Base-by-base conservation (phyloP, 2,113 vertebrate species). In the Alectura lathami region DNA sequence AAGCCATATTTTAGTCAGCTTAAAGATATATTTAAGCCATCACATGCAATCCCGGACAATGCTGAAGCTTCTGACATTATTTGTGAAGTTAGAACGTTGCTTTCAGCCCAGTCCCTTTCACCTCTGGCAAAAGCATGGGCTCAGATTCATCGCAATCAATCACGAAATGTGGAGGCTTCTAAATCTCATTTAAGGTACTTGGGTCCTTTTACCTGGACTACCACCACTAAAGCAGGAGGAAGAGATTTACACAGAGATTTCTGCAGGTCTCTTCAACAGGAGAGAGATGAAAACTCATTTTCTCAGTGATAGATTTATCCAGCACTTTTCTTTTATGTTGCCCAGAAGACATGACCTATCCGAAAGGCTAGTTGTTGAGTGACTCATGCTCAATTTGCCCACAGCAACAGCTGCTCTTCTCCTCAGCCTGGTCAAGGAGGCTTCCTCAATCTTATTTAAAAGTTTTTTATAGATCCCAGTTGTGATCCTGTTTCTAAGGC, bases 291-390 rank as follows among this genome's bases (percentile, higher is more conserved):
- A 88, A 88, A 27, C 70, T 78, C 78, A 63, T 87, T 82, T 94
- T 89, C 82, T 54, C 74, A 50, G 74, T 30, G 77, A 82, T 32
- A 82, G 90, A 83, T 93, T 92, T 88, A 86, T 83, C 45, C 42
- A 53, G 50, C 16, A 20, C 73, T 86, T 91, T 13, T 12, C 4
- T 23, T 91, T 81, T 45, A 62, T 11, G 47, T 2, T 77, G 68
- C 54, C 64, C 64, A 67, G 73, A 83, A 57, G 89, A 77, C 32
- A 50, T 0, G 2, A 45, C 36, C 60, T 50, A 17, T 66, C 76
- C 21, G 56, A 87, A 82, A 66, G 45, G 54, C 20, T 54, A 30
- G 21, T 2, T 45, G 36, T 29, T 34, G 64, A 70, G 7, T 63
- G 83, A 81, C 50, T 84, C 5, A 9, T 23, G 22, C 20, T 48